A percentile compares a stretch with the other conserved stretches of the same genome.
Conservation (phyloP, 2,888 invertebrate species). For the Plebejus anna region DNA sequence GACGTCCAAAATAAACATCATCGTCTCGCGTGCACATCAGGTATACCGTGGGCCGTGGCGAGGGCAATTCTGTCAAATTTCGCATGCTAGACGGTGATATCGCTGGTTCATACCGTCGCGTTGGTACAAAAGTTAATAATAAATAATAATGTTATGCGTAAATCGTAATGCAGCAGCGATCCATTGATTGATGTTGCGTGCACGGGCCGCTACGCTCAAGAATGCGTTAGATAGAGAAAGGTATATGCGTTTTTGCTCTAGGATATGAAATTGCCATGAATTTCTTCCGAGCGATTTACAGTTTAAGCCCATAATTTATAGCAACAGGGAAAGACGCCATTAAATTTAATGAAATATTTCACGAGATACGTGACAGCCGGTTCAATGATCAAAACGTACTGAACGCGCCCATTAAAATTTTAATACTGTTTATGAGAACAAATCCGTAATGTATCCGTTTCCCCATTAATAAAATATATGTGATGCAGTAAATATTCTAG, state of each 20-base stretch:
- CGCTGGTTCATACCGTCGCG: constrained; percentile 37
- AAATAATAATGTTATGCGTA: constrained; percentile 11
- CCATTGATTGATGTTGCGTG: constrained; percentile 19
- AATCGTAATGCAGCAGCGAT: constrained; percentile 11
- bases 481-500: background rate
- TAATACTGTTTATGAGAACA: background rate
- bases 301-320: background rate
- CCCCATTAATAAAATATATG: background rate
- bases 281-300: constrained; percentile 16
- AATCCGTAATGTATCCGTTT: background rate
- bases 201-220: constrained; percentile 11
- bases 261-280: constrained; percentile 7
- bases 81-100: constrained; percentile 43
- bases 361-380: background rate
- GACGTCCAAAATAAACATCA: constrained; percentile 39
- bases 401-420: background rate
- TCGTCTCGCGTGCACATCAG: constrained; percentile 43
- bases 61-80: constrained; percentile 42
- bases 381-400: constrained; percentile 7
- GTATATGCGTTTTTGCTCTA: background rate
- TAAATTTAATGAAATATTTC: constrained; percentile 17
- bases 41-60: constrained; percentile 44
- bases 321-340: constrained; percentile 2
- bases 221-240: constrained; percentile 11
- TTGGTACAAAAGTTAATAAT: background rate